A percentile compares a stretch with the other conserved stretches of the same genome.
phyloP scores from a whole-genome alignment of 2,797 vertebrate species.

The Hozukius guyotensis region DNA sequence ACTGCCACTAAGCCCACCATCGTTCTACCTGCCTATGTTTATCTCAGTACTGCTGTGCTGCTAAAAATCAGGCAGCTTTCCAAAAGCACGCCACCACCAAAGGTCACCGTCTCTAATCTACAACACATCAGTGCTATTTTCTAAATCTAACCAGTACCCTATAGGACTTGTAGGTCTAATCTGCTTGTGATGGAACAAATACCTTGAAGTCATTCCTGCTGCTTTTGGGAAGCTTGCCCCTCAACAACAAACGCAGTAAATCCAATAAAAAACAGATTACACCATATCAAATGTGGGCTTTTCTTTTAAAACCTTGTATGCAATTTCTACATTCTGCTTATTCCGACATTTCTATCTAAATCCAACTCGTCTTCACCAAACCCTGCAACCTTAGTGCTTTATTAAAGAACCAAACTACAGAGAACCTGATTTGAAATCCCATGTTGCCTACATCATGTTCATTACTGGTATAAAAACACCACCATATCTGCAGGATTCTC shows the following conservation, averaged over 20 bases:
- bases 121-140: not conserved
- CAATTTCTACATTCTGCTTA: slow-evolving; percentile 13
- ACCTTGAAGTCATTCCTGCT: not conserved
- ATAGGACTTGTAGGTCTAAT: not conserved
- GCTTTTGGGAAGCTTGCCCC: slow-evolving; percentile 15
- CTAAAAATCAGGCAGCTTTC: slow-evolving; percentile 3
- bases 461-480: not conserved
- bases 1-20: slow-evolving; percentile 62
- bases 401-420: slow-evolving; percentile 7
- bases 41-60: slow-evolving; percentile 2
- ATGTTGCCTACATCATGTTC: not conserved
- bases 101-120: not conserved
- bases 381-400: slow-evolving; percentile 35
- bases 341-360: slow-evolving; percentile 2
- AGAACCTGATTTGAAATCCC: not conserved
- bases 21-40: slow-evolving; percentile 1
- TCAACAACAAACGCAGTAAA: slow-evolving; percentile 5
- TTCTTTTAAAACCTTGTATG: slow-evolving; percentile 18
- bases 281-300: slow-evolving; percentile 39
- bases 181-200: slow-evolving; percentile 13
- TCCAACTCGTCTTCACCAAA: not conserved
- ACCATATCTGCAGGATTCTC: slow-evolving; percentile 19
- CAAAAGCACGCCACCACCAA: not conserved
- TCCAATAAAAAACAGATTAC: slow-evolving; percentile 14
- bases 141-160: not conserved